Conservation (phyloP, 1,140 invertebrate genomes). For the Cephus cinctus region DNA sequence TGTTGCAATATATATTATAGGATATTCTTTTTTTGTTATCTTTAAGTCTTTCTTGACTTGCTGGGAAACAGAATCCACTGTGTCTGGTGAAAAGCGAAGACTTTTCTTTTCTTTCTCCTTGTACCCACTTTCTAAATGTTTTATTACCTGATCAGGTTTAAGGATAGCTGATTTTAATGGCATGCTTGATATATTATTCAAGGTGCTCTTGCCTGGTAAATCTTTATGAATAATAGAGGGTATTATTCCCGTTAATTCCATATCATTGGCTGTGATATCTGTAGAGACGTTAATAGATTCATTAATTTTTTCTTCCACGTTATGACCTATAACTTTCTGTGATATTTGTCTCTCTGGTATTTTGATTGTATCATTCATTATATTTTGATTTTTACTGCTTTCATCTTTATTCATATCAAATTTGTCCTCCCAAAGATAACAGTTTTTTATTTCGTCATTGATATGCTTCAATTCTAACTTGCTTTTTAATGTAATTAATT, state of each 20-base stretch:
- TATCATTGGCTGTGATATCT: too few species aligned
- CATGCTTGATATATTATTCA: too few species aligned
- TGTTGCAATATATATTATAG: conserved; percentile 18
- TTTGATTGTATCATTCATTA: not conserved
- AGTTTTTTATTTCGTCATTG: conserved; percentile 7
- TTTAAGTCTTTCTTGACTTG: conserved; percentile 31
- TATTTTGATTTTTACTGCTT: conserved; percentile 3
- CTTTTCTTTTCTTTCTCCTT: conserved; percentile 43
- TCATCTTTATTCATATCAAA: not conserved
- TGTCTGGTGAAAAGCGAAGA: conserved; percentile 47
- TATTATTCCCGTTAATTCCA: not conserved
- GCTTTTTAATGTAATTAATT: too few species aligned
- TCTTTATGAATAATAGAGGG: too few species aligned
- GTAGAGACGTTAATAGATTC: too few species aligned
- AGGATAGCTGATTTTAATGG: conserved; percentile 15
- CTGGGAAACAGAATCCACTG: conserved; percentile 46
- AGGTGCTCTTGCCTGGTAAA: too few species aligned
- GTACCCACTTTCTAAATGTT: conserved; percentile 28
- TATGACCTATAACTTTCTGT: too few species aligned
- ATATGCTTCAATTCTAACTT: too few species aligned
- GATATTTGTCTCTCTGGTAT: too few species aligned
- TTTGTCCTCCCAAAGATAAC: too few species aligned
- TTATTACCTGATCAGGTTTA: conserved; percentile 8
- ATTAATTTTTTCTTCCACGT: too few species aligned
- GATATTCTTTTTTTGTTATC: conserved; percentile 41